Base-by-base conservation (phyloP, 2,888 invertebrate genomes). In the Aspidiotus destructor region DNA sequence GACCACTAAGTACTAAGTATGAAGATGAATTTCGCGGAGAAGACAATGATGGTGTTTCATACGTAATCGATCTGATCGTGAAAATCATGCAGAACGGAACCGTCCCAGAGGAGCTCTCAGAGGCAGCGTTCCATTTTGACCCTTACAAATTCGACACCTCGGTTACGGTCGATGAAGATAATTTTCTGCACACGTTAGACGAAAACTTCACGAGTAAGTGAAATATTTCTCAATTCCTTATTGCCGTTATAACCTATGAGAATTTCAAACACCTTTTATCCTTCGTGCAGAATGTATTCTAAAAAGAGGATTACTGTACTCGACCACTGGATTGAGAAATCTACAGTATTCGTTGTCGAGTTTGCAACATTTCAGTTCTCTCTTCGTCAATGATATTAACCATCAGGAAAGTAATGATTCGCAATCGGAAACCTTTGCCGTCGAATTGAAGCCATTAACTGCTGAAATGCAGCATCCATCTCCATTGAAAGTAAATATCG, bases 221-320 rank as follows among this genome's bases (percentile, higher is more conserved):
- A 1, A 7, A 17, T 1, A 58, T 55, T 28, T 58, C 2, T 48
- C 48, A 48, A 11, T 48, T 11, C 6, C 2, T 13, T 48, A 48
- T 11, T 48, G 10, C 48, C n/a, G 11, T 48, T 48, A 48, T 2
- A 48, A n/a, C 10, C 11, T n/a, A 55, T 16, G 3, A 5, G 17
- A 3, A 1, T 52, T 15, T 17, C 1, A 55, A 10, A 55, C 3
- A 5, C 55, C 7, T 17, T 55, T 10, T 7, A 28, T 58, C 8
- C 40, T 17, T 58, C 13, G 55, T 8, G 15, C 28, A 63, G 63
- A 41, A 41, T 8, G n/a, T n/a, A 16, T 67, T 28, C 28, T 42
- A 15, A 67, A 67, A 58, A 57, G 58, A 48, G 67, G 67, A 7
- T 60, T 44, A 67, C 13, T 67, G 10, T 67, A 48, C n/a, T 48